Percentiles rank a stretch among this genome's conserved stretches.
Conservation (phyloP, 2,888 invertebrate genomes). For the Dendrolimus houi region DNA sequence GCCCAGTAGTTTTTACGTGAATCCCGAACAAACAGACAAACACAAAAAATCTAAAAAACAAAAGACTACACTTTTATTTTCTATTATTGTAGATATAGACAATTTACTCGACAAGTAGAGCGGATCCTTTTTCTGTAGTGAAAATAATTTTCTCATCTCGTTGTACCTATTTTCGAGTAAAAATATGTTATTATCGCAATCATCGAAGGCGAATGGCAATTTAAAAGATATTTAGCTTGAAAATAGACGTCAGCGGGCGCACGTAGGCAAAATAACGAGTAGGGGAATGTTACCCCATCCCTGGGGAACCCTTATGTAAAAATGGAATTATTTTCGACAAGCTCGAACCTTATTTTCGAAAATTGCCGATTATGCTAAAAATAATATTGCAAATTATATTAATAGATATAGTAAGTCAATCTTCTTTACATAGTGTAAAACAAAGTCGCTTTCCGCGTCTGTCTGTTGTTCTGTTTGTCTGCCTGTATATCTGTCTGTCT, state of each 20-base stretch:
- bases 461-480: too few relatives aligned
- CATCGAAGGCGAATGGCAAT: conserved; percentile 48
- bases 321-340: conserved; percentile 52
- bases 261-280: conserved; percentile 55
- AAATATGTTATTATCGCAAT: conserved; percentile 34
- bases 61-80: too few relatives aligned
- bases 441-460: too few relatives aligned
- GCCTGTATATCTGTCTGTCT: too few relatives aligned
- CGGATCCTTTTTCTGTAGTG: conserved; percentile 1
- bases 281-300: conserved; percentile 36
- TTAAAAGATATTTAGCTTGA: conserved; percentile 53
- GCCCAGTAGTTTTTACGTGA: too few relatives aligned
- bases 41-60: too few relatives aligned
- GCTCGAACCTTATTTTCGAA: conserved; percentile 41
- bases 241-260: conserved; percentile 41
- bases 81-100: too few relatives aligned
- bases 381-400: too few relatives aligned
- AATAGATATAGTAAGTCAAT: too few relatives aligned
- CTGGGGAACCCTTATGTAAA: conserved; percentile 40
- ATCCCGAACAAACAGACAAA: too few relatives aligned
- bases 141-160: conserved; percentile 20
- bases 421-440: too few relatives aligned
- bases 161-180: conserved; percentile 9
- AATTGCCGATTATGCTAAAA: conserved; percentile 23
- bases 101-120: background rate